Base-by-base conservation (phyloP, 2,888 invertebrate species). In the Hermaeophaga mercurialis region DNA sequence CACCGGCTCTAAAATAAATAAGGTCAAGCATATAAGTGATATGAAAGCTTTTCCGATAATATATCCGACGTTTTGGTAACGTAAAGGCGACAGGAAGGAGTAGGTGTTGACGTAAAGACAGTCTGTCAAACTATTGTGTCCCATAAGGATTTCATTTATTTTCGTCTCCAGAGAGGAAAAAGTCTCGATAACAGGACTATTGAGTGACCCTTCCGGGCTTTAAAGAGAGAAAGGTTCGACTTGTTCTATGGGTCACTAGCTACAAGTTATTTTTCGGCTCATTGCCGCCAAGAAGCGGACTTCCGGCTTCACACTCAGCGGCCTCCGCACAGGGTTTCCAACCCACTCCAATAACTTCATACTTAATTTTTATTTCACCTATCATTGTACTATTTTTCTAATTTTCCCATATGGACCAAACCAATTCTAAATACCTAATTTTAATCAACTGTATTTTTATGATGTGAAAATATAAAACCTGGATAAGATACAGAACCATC, bases 81-180 rank as follows among this genome's bases (percentile, higher is more conserved):
- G 49, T 55, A 45, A 58, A 43, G 58, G 54, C 52, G 46, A 43
- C 50, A 34, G 50, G 50, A 56, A 58, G 62, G 61, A 64, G 61
- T 62, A 55, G 63, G 59, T 63, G 65, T 62, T 62, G 59, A 64
- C 57, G 61, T 56, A 58, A 50, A 61, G 66, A 66, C 66, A 64
- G 65, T 66, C 68, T 66, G 69, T 69, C 70, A 70, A 56, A 65
- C 64, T 61, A 68, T 69, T 70, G 70, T 69, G 60, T 60, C 64
- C 66, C 65, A 59, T 64, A 68, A 67, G 66, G 69, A 66, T 70
- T 70, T 70, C 69, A 70, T 71, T 71, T 71, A 70, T 70, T 70
- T 70, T 65, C 64, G 53, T 65, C 57, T 61, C 61, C 43, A 56
- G 47, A 41, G 49, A 62, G 61, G 66, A 63, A 69, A 68, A 66